Conservation (phyloP, 2,888 invertebrate genomes). For the Stenolophus ochropezus region DNA sequence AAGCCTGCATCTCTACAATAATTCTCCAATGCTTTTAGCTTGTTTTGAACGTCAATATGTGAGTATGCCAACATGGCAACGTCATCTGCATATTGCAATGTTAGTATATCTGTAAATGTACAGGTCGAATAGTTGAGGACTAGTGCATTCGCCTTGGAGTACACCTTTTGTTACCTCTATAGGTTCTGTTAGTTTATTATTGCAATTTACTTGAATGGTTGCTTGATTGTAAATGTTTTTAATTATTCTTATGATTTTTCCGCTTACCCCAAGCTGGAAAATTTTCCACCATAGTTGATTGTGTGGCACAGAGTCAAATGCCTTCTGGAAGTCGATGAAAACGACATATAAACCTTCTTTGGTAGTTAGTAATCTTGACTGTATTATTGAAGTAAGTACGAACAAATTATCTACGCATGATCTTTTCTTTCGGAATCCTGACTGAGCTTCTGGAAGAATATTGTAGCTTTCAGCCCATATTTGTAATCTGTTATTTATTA, state of each 20-base stretch:
- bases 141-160: no score
- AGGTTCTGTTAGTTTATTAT: not conserved
- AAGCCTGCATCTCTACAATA: not conserved
- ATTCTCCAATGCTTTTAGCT: not conserved
- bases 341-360: not conserved
- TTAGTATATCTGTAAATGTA: no score
- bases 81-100: not conserved
- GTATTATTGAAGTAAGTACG: not conserved
- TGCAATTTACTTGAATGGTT: not conserved
- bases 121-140: not conserved
- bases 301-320: no score
- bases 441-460: slow-evolving; percentile 16
- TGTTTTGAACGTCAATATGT: no score
- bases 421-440: slow-evolving; percentile 22
- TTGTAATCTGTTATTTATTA: no score
- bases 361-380: not conserved
- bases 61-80: not conserved
- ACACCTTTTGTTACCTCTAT: slow-evolving; percentile 11
- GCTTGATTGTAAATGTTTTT: no score
- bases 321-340: no score
- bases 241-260: no score
- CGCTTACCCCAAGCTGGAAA: no score
- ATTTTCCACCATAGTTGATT: no score
- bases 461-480: slow-evolving; percentile 2
- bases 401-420: slow-evolving; percentile 19